Evolutionary conservation across 2,888 invertebrate genomes (phyloP), one percentile per base, ranked within the genome.

Genomic region (Operophtera brumata): DNA sequence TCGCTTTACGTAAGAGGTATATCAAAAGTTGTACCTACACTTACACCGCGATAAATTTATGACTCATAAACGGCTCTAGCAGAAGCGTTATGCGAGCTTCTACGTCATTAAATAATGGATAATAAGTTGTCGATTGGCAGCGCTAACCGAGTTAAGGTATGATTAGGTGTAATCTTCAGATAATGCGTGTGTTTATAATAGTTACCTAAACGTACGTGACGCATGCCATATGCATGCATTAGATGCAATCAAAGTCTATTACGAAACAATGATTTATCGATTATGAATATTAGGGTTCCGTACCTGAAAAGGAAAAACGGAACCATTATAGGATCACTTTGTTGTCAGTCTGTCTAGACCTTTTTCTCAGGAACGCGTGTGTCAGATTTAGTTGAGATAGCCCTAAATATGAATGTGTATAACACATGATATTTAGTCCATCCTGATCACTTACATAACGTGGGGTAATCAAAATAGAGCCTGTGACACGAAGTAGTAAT

Each of bases 31-130:
- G 37, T 35, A 37, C n/a, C n/a, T n/a, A n/a, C 62, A 70, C 70
- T 75, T 65, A 58, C 56, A 54, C 61, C 60, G 71, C 61, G 65
- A 71, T 66, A 66, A 69, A 75, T 83, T 83, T 81, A 80, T 78
- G 75, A 73, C 66, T 78, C 78, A 70, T 80, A 78, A 78, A 76
- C 69, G 69, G 73, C 73, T 68, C 71, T 74, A 69, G 69, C 72
- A 65, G 68, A 70, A 68, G 69, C 69, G 65, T 77, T 76, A 71
- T 70, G 72, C 67, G 71, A 71, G 70, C 65, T 72, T 70, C 67
- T 73, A 71, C 70, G 67, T 73, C 71, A 77, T 80, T 78, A 76
- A 77, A 9, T 79, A 78, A 73, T 71, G 70, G 68, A 70, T 78
- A 73, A 79, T 74, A 71, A n/a, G 68, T 69, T 61, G 66, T 69